Conservation (phyloP, 2,113 vertebrate species). For the Oenanthe oenanthe region DNA sequence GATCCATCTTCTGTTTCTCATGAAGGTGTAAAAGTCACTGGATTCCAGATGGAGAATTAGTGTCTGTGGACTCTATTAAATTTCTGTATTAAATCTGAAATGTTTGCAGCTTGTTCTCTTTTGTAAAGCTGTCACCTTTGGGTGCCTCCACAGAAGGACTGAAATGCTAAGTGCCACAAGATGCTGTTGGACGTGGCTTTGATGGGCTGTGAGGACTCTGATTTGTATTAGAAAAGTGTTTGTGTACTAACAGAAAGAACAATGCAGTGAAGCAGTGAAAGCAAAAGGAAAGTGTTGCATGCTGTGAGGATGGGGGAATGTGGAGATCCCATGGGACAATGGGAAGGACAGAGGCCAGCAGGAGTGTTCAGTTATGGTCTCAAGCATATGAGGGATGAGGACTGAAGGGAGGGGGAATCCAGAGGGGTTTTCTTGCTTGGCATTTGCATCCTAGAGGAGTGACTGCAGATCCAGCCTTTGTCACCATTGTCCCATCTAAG, state of each 20-base stretch:
- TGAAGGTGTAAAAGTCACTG: conserved; percentile 41
- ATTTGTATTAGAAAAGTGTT: not conserved
- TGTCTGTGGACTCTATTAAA: conserved; percentile 28
- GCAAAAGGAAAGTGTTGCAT: not conserved
- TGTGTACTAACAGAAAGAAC: not conserved
- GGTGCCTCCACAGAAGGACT: not conserved
- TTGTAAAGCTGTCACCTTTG: not conserved
- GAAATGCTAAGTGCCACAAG: not conserved
- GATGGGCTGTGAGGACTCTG: not conserved
- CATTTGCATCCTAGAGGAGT: not conserved
- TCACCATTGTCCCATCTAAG: not conserved
- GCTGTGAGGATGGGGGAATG: not conserved
- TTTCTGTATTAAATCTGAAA: not conserved
- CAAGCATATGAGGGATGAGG: fast-evolving
- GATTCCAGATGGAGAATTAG: conserved; percentile 5
- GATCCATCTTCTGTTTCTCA: not conserved
- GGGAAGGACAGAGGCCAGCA: not conserved
- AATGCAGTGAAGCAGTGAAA: not conserved
- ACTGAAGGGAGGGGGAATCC: not conserved
- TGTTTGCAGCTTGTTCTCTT: not conserved
- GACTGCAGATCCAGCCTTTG: not conserved
- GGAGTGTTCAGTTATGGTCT: not conserved
- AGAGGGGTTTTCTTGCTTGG: not conserved
- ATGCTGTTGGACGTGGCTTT: not conserved
- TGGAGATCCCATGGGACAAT: not conserved